A percentile compares a stretch with the other conserved stretches of the same genome.
Conservation (phyloP, 2,888 invertebrate species). For the Tipula unca region DNA sequence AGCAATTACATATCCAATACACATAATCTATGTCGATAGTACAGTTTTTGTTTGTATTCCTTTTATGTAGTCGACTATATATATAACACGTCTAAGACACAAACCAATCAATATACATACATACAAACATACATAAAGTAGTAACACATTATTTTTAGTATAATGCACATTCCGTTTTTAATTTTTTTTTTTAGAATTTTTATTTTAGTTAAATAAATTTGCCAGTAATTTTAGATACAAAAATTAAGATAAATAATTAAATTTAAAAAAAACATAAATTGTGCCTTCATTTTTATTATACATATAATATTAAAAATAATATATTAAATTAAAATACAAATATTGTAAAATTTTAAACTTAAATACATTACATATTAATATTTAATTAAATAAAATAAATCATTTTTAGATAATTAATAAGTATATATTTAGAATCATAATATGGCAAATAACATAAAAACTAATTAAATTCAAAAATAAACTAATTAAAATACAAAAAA, state of each 20-base stretch:
- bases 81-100: background rate
- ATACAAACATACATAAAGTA: background rate
- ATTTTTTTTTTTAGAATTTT: background rate
- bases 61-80: too few species aligned
- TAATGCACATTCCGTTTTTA: background rate
- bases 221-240: background rate
- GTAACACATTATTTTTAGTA: background rate
- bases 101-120: background rate
- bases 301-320: background rate
- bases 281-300: slow-evolving; percentile 8
- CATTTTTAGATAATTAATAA: background rate
- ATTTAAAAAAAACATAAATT: background rate
- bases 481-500: background rate
- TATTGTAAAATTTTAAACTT: background rate
- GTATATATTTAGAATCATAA: background rate
- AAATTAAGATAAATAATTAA: background rate
- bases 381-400: background rate
- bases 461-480: background rate
- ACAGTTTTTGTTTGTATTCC: background rate
- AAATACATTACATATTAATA: background rate
- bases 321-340: background rate
- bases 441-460: background rate
- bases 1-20: background rate
- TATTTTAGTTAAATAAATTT: background rate
- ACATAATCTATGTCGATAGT: background rate